phyloP scores from a whole-genome alignment of 2,797 vertebrate genomes.

The Melopsittacus undulatus region DNA sequence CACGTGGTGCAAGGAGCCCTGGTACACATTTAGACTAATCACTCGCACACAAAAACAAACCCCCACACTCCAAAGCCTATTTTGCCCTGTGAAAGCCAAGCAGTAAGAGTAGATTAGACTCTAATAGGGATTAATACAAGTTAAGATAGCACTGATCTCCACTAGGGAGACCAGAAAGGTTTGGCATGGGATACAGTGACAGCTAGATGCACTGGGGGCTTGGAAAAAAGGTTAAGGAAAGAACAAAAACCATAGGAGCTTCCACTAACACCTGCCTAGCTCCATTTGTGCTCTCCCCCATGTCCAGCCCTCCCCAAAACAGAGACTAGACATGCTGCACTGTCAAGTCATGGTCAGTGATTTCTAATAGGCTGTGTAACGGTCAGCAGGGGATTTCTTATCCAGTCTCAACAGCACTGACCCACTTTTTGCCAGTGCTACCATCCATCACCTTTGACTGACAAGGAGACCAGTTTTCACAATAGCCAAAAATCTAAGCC shows the following conservation, averaged over 20 bases:
- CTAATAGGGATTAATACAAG: constrained; percentile 61
- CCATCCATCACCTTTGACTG: constrained; percentile 32
- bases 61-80: constrained; percentile 16
- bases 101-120: constrained; percentile 60
- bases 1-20: neutral
- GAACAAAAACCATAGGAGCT: neutral
- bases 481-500: neutral
- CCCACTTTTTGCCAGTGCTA: constrained; percentile 21
- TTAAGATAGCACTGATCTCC: constrained; percentile 24
- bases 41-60: neutral
- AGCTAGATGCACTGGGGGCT: neutral
- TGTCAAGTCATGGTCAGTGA: constrained; percentile 32
- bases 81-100: neutral
- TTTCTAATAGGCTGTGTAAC: constrained; percentile 34
- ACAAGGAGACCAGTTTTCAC: neutral
- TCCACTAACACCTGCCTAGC: neutral
- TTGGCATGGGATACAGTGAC: neutral
- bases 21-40: neutral
- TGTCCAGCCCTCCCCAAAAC: neutral
- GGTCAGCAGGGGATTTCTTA: constrained; percentile 41
- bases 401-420: constrained; percentile 11
- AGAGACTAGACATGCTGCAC: neutral
- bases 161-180: neutral
- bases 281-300: neutral
- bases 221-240: neutral